A percentile compares a stretch with the other conserved stretches of the same genome.
phyloP scores from a whole-genome alignment of 2,797 vertebrate genomes.

The Protonibea diacanthus region DNA sequence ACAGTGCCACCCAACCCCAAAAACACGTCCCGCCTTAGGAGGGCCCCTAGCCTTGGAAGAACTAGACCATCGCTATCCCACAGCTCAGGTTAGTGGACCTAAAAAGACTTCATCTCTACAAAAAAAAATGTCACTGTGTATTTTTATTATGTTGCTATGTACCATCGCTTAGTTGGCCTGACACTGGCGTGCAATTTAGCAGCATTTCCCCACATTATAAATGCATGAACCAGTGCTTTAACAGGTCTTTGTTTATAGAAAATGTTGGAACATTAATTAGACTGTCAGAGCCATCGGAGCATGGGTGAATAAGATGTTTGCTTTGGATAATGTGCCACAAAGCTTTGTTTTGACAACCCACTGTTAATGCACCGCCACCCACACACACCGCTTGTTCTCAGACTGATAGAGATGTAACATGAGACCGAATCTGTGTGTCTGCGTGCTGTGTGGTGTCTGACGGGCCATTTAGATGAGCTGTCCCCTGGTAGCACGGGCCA shows the following conservation, averaged over 20 bases:
- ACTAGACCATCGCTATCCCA: conserved; percentile 79
- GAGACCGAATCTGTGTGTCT: conserved; percentile 49
- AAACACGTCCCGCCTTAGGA: conserved; percentile 78
- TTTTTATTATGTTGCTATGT: conserved; percentile 2
- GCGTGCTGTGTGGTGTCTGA: conserved; percentile 48
- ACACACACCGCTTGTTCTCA: conserved; percentile 53
- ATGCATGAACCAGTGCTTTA: conserved; percentile 45
- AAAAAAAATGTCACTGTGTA: conserved; percentile 9
- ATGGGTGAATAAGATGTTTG: conserved; percentile 56
- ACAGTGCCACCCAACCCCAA: conserved; percentile 77
- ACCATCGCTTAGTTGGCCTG: conserved; percentile 1
- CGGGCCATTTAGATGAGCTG: conserved; percentile 80
- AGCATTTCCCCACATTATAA: conserved; percentile 26
- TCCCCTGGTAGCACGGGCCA: conserved; percentile 71
- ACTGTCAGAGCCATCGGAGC: conserved; percentile 44
- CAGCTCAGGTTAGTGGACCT: conserved; percentile 83
- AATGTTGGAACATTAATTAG: conserved; percentile 60
- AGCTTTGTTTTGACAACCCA: conserved; percentile 73
- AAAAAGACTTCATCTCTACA: conserved; percentile 2
- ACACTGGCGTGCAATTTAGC: conserved; percentile 10
- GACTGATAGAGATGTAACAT: conserved; percentile 62
- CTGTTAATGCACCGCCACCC: conserved; percentile 57
- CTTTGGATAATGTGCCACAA: conserved; percentile 50
- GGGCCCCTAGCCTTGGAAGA: conserved; percentile 85
- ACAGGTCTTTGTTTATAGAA: conserved; percentile 47